These are phyloP conservation scores for Melopsittacus undulatus DNA, from an alignment of 2,797 vertebrate species.

Conservation along the genomic window DNA sequence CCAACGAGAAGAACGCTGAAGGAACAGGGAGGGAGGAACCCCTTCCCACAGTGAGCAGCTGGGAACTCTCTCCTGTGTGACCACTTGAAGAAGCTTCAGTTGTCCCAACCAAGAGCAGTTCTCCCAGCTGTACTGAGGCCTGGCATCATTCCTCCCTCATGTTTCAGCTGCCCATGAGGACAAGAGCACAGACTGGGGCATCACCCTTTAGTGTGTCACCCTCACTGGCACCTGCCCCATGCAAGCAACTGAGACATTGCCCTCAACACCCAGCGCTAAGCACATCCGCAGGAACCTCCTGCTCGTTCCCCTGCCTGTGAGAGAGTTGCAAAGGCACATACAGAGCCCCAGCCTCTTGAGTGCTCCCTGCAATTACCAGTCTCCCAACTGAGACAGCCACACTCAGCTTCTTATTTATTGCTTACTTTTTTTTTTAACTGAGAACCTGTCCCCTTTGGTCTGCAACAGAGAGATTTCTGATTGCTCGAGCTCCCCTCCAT, in stretches of 20 bases:
- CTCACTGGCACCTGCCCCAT: neutral
- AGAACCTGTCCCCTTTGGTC: neutral
- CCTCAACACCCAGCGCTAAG: neutral
- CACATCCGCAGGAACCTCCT: accelerated
- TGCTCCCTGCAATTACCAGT: neutral
- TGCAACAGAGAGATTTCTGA: neutral
- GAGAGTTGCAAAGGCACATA: neutral
- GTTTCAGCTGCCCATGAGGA: neutral
- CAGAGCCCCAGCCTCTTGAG: neutral
- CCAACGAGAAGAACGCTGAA: neutral
- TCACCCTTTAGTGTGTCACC: neutral
- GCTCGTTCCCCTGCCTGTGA: too few relatives aligned
- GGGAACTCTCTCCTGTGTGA: neutral
- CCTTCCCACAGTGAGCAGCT: neutral
- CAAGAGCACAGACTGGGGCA: neutral
- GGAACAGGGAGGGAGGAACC: neutral
- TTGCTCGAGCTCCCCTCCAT: neutral
- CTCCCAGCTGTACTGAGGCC: neutral
- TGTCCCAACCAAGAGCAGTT: accelerated
- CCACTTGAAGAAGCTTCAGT: accelerated
- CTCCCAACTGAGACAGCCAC: neutral
- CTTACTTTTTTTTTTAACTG: neutral
- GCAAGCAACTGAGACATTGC: accelerated
- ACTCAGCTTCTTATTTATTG: neutral
- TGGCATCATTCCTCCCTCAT: neutral